These are phyloP conservation scores for Condylostylus longicornis DNA, from an alignment of 1,140 invertebrate genomes.

Conservation along the genomic window DNA sequence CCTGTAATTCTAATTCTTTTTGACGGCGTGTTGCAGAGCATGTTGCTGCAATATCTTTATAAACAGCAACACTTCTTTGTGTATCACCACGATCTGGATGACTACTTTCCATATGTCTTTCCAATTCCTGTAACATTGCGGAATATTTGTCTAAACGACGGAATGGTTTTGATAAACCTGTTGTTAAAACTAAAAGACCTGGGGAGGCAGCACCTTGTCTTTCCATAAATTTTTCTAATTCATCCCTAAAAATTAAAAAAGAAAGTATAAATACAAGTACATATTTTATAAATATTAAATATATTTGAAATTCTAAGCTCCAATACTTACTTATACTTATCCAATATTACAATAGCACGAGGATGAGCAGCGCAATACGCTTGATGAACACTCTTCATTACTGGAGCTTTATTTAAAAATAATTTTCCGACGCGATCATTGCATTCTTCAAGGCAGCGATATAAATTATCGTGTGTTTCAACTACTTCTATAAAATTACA, in stretches of 20 bases:
- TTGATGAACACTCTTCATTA: slow-evolving; percentile 72
- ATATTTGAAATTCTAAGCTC: neutral
- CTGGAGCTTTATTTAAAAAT: slow-evolving; percentile 73
- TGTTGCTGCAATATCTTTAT: slow-evolving; percentile 79
- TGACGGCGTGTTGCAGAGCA: slow-evolving; percentile 77
- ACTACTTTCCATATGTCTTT: slow-evolving; percentile 85
- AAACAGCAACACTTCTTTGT: slow-evolving; percentile 82
- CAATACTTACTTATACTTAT: slow-evolving; percentile 67
- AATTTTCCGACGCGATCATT: slow-evolving; percentile 82
- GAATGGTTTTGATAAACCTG: slow-evolving; percentile 87
- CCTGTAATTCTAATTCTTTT: slow-evolving; percentile 90
- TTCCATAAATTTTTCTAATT: slow-evolving; percentile 77
- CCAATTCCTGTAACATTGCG: slow-evolving; percentile 83
- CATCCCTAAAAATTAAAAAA: slow-evolving; percentile 48
- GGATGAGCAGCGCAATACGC: slow-evolving; percentile 86
- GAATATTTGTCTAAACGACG: slow-evolving; percentile 89
- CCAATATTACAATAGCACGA: slow-evolving; percentile 76
- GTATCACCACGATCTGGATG: slow-evolving; percentile 93
- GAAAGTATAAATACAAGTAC: neutral
- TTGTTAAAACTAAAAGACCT: slow-evolving; percentile 77
- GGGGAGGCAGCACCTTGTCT: slow-evolving; percentile 62
- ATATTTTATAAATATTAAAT: neutral
- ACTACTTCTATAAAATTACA: slow-evolving; percentile 81
- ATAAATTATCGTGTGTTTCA: slow-evolving; percentile 63
- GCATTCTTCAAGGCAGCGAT: slow-evolving; percentile 62